Percentiles rank a stretch among this genome's conserved stretches.
phyloP scores from a whole-genome alignment of 1,140 invertebrate species.

The Diachasmimorpha longicaudata region DNA sequence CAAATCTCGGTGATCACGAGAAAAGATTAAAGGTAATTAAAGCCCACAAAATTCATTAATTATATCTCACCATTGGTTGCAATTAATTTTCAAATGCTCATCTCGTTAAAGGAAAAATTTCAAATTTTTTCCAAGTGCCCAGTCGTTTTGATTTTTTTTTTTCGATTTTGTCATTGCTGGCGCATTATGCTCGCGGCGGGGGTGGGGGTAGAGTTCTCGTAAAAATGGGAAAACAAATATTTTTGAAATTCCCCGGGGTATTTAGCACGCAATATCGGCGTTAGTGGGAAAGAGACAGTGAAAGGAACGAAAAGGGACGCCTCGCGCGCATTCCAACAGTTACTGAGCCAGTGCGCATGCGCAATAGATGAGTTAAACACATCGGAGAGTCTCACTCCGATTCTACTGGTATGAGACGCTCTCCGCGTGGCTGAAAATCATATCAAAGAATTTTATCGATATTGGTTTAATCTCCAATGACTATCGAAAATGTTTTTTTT shows the following conservation, averaged over 20 bases:
- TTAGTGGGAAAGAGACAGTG: background rate
- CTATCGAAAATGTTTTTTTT: background rate
- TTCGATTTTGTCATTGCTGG: no score
- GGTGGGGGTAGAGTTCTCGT: no score
- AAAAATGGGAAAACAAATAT: background rate
- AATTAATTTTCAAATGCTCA: background rate
- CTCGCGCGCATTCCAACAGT: slow-evolving; percentile 50
- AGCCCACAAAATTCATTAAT: background rate
- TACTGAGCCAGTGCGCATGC: slow-evolving; percentile 34
- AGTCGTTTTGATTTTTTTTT: no score
- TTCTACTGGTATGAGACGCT: background rate
- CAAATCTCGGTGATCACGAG: background rate
- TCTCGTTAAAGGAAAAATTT: no score
- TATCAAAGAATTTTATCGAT: slow-evolving; percentile 9
- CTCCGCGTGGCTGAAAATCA: background rate
- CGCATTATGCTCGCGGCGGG: no score
- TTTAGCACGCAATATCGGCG: background rate
- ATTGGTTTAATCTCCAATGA: background rate
- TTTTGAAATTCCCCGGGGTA: background rate
- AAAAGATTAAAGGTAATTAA: slow-evolving; percentile 3
- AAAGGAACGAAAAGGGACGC: slow-evolving; percentile 10
- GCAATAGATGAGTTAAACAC: slow-evolving; percentile 4
- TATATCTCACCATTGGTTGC: background rate
- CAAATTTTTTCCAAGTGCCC: no score
- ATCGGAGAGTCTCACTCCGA: background rate